These are phyloP conservation scores for Brachypteracias leptosomus DNA, from an alignment of 2,113 vertebrate genomes.

Conservation along the genomic window DNA sequence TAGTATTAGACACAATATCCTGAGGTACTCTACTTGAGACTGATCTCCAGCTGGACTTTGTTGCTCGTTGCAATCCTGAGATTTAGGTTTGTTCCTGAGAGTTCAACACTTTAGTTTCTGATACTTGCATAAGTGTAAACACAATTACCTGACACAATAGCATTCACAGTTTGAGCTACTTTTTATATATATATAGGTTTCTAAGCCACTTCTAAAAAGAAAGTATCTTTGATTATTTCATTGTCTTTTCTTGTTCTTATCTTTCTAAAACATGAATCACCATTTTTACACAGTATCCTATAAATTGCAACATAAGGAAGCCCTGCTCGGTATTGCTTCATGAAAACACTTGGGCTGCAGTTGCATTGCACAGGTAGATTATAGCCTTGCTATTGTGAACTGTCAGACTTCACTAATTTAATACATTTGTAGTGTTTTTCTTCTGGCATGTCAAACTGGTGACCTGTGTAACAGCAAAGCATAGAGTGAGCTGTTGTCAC, in stretches of 20 bases:
- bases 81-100: background rate
- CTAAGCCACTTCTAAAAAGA: background rate
- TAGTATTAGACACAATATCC: background rate
- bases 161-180: background rate
- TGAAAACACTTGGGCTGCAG: background rate
- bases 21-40: fast-evolving
- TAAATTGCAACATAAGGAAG: background rate
- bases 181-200: fast-evolving
- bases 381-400: background rate
- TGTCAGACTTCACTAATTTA: background rate
- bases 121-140: background rate
- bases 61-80: background rate
- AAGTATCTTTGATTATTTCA: background rate
- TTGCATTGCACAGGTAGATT: fast-evolving
- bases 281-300: fast-evolving
- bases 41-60: background rate
- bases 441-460: background rate
- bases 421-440: fast-evolving
- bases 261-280: background rate
- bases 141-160: fast-evolving
- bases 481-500: background rate
- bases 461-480: background rate
- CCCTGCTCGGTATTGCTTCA: background rate
- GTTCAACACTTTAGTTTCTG: background rate
- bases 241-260: background rate